phyloP scores from a whole-genome alignment of 2,113 vertebrate genomes.

The Erythrolamprus reginae region DNA sequence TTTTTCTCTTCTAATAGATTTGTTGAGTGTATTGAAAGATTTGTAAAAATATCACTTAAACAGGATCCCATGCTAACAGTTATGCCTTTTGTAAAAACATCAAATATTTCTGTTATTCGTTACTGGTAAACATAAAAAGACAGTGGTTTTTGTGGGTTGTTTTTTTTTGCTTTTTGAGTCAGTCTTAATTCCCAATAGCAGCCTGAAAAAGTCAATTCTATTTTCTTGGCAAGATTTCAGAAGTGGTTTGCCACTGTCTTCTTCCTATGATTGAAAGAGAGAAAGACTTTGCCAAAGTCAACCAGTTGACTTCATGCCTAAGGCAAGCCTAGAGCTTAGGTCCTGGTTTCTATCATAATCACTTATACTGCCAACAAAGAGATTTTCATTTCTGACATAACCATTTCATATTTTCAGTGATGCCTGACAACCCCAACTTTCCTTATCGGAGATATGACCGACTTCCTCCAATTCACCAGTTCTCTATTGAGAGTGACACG shows the following conservation, averaged over 20 bases:
- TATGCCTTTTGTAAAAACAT: neutral
- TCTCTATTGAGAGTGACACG: constrained; percentile 97
- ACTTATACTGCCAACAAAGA: neutral
- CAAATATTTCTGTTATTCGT: neutral
- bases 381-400: constrained; percentile 13
- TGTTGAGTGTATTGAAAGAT: neutral
- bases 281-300: neutral
- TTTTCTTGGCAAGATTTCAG: neutral
- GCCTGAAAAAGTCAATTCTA: neutral
- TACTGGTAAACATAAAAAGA: neutral
- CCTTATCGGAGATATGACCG: constrained; percentile 93
- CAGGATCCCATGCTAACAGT: neutral
- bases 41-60: neutral
- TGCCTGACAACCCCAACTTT: constrained; percentile 92
- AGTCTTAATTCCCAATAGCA: neutral
- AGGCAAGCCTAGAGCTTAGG: neutral
- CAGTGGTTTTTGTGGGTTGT: neutral
- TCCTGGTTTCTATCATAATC: neutral
- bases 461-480: constrained; percentile 96
- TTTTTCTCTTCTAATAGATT: neutral
- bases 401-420: constrained; percentile 74
- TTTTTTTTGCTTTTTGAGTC: neutral
- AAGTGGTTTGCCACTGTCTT: neutral
- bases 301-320: neutral
- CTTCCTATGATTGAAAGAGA: neutral